phyloP scores from a whole-genome alignment of 2,888 invertebrate genomes.

The Lasioglossum figueresi region DNA sequence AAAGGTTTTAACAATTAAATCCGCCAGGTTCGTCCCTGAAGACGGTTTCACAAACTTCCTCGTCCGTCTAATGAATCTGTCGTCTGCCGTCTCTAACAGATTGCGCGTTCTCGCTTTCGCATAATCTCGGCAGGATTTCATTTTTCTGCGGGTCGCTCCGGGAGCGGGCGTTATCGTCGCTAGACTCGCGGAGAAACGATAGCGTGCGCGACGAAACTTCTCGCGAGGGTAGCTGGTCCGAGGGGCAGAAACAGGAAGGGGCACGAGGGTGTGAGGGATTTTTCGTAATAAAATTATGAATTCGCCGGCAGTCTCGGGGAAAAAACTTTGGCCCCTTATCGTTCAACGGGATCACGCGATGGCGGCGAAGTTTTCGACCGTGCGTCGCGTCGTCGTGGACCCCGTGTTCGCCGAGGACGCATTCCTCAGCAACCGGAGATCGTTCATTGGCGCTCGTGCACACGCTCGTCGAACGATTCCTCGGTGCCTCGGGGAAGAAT shows the following conservation, averaged over 20 bases:
- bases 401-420: background rate
- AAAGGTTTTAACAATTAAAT: background rate
- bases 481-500: conserved; percentile 25
- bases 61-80: background rate
- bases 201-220: conserved; percentile 30
- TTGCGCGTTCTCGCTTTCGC: conserved; percentile 7
- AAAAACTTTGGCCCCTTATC: conserved; percentile 35
- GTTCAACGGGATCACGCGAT: conserved; percentile 34
- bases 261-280: conserved; percentile 9
- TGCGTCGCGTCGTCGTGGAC: conserved; percentile 1
- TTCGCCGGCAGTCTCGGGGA: background rate
- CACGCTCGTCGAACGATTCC: conserved; percentile 3
- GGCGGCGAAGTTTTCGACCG: conserved; percentile 40
- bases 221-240: background rate
- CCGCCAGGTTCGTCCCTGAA: background rate
- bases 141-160: background rate
- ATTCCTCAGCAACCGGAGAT: background rate
- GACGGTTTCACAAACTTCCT: background rate
- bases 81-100: background rate
- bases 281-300: conserved; percentile 52
- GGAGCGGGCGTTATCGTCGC: conserved; percentile 22
- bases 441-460: background rate
- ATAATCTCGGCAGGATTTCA: background rate
- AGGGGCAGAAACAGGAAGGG: background rate
- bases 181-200: conserved; percentile 32